Base-by-base conservation (phyloP, 92 coral and sea anemone species). In the Plumapathes pennacea region DNA sequence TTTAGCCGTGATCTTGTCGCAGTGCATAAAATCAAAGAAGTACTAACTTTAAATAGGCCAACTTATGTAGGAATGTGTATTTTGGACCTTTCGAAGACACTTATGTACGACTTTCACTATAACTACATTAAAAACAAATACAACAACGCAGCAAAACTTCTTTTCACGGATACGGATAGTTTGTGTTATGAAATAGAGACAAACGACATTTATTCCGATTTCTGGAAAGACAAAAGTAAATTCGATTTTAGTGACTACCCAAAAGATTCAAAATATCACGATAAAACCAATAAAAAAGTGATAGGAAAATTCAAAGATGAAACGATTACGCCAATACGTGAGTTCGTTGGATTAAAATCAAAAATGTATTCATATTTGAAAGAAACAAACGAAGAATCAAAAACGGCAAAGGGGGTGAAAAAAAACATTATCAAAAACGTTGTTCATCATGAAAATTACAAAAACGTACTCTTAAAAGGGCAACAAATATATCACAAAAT, bases 101-200 rank as follows among this genome's bases (percentile, higher is more conserved):
- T 19, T 1, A 59, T 59, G 78, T 50, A 49, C 42, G 52, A 46
- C 30, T 59, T 71, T 10, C 61, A 71, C 30, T 71, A 71, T 40
- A 60, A 71, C 53, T 50, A 37, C 26, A 37, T 71, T 9, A 60
- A 25, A 24, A 29, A 5, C 8, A 59, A 46, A 45, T 71, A 58
- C 30, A 32, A 32, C 10, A 38, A 14, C 0, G 28, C 18, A 15
- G 51, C 53, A 3, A 60, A 59, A 17, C 26, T 71, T 2, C 29
- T 60, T 12, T 71, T 59, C 45, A 70, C 60, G 0, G 68, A 70
- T n/a, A 46, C 60, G 0, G 68, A 58, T 41, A 45, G 60, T 22
- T 46, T 71, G 26, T 26, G 36, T 18, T 71, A 60, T 29, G 36
- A 48, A 5, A 27, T 71, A 0, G 4, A 28, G 11, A 36, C 69